A percentile compares a stretch with the other conserved stretches of the same genome.
Evolutionary conservation across 2,888 invertebrate genomes (phyloP).

Genomic region (Diaperis boleti): DNA sequence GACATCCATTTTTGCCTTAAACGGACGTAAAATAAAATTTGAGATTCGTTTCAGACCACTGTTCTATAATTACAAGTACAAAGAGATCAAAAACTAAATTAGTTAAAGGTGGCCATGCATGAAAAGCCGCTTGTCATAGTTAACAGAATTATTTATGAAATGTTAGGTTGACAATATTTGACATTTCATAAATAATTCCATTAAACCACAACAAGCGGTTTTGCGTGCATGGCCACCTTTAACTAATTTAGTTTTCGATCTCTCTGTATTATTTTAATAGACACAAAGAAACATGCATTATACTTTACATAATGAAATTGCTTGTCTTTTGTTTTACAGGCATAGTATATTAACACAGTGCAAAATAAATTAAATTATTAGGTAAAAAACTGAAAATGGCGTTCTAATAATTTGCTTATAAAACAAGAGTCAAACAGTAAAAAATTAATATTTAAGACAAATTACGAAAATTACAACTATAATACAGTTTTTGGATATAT

Average conservation of each 20-base stretch:
- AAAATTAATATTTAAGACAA: constrained; percentile 53
- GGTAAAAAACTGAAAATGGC: constrained; percentile 43
- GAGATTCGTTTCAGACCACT: constrained; percentile 58
- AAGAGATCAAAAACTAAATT: too few relatives aligned
- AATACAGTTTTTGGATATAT: constrained; percentile 61
- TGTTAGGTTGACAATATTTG: too few relatives aligned
- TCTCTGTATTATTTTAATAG: constrained; percentile 50
- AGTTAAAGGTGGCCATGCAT: too few relatives aligned
- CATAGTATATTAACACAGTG: constrained; percentile 26
- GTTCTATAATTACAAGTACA: constrained; percentile 53
- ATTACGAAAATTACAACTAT: constrained; percentile 64
- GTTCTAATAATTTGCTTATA: constrained; percentile 46
- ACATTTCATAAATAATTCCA: too few relatives aligned
- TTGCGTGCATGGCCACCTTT: too few relatives aligned
- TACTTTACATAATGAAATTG: constrained; percentile 49
- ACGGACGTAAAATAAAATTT: constrained; percentile 52
- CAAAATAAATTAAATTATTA: constrained; percentile 43
- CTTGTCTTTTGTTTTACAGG: constrained; percentile 55
- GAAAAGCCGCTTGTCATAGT: too few relatives aligned
- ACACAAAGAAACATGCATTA: constrained; percentile 57
- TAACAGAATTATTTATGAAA: too few relatives aligned
- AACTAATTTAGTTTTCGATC: too few relatives aligned
- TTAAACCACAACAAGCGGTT: too few relatives aligned
- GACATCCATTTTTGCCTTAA: constrained; percentile 35
- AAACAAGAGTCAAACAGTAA: constrained; percentile 59